These are phyloP conservation scores for Iselma pallidipennis DNA, from an alignment of 2,888 invertebrate species.

Conservation along the genomic window DNA sequence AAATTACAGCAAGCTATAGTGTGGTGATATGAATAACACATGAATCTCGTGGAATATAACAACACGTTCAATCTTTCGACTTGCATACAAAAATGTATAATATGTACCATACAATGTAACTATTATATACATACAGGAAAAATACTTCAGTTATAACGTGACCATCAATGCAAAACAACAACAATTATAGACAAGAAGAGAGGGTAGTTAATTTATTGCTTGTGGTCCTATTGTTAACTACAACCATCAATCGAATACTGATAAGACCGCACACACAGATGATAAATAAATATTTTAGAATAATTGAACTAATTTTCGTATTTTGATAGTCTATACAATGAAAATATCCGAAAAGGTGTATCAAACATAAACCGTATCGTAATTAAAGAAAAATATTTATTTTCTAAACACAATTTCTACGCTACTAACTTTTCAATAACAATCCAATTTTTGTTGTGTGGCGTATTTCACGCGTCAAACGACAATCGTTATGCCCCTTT, in stretches of 20 bases:
- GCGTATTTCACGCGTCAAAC: constrained; percentile 43
- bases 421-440: constrained; percentile 13
- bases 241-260: constrained; percentile 49
- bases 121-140: constrained; percentile 42
- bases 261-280: constrained; percentile 49
- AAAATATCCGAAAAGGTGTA: neutral
- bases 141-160: constrained; percentile 44
- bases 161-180: constrained; percentile 24
- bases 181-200: constrained; percentile 39
- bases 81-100: constrained; percentile 40
- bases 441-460: constrained; percentile 1
- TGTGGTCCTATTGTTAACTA: constrained; percentile 55
- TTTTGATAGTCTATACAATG: no score
- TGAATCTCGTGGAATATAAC: constrained; percentile 47
- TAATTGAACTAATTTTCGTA: neutral
- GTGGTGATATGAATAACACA: constrained; percentile 50
- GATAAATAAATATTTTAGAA: neutral
- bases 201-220: constrained; percentile 56
- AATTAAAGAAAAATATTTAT: constrained; percentile 52
- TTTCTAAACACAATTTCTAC: constrained; percentile 45
- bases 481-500: constrained; percentile 39
- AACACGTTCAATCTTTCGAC: constrained; percentile 34
- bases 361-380: constrained; percentile 20
- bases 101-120: neutral
- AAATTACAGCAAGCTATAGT: constrained; percentile 50